Percentiles rank a stretch among this genome's conserved stretches.
These are phyloP conservation scores for Diarsia brunnea DNA, from an alignment of 2,888 invertebrate genomes.

Conservation along the genomic window DNA sequence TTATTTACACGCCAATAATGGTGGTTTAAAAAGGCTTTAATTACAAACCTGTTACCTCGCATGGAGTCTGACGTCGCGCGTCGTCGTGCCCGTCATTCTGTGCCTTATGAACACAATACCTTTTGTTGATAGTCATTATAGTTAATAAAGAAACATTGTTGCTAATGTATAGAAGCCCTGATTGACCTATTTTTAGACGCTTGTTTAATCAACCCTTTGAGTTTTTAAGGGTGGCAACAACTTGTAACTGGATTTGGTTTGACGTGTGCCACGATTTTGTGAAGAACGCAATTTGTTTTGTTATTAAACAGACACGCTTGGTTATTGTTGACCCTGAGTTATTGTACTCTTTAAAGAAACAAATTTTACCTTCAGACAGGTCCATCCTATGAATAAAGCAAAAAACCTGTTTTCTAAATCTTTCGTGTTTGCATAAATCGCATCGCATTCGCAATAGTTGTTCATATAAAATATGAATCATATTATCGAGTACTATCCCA, in stretches of 20 bases:
- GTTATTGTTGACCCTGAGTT: background rate
- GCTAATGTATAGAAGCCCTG: constrained; percentile 3
- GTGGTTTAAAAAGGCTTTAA: background rate
- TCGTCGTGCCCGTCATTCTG: too few species aligned
- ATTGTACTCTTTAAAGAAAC: background rate
- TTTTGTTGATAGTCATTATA: constrained; percentile 31
- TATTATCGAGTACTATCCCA: background rate
- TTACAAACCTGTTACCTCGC: constrained; percentile 18
- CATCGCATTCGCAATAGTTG: background rate
- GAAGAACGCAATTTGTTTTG: background rate
- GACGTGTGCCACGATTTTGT: background rate
- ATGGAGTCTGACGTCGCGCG: too few species aligned
- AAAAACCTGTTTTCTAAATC: background rate
- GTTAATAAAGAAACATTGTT: constrained; percentile 27
- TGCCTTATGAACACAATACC: constrained; percentile 24
- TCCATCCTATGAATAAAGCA: background rate
- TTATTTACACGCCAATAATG: constrained; percentile 16
- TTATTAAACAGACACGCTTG: background rate
- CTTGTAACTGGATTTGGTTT: background rate
- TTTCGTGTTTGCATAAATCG: background rate
- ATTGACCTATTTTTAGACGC: constrained; percentile 46
- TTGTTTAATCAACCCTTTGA: constrained; percentile 8
- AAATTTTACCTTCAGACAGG: background rate
- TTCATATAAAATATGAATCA: background rate
- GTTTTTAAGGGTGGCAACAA: background rate